phyloP scores from a whole-genome alignment of 1,140 invertebrate species.

The Tyrophagus putrescentiae region DNA sequence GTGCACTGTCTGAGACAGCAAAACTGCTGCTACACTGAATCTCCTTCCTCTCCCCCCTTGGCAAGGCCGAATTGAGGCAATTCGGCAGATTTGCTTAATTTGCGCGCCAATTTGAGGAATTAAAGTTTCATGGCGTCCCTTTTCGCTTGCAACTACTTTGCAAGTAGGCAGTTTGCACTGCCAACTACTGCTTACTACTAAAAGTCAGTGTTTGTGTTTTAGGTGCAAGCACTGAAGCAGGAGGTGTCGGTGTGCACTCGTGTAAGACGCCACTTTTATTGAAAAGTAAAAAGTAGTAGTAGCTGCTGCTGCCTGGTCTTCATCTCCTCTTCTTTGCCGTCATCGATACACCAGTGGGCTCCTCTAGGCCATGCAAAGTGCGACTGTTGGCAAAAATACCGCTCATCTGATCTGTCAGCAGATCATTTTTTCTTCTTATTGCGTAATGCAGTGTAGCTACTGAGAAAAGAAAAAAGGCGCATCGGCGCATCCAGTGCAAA shows the following conservation, averaged over 20 bases:
- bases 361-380: neutral
- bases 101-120: slow-evolving; percentile 5
- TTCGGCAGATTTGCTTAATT: slow-evolving; percentile 7
- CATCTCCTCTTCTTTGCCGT: no score
- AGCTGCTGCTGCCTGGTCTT: neutral
- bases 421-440: no score
- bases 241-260: neutral
- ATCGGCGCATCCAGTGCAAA: no score
- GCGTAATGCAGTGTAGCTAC: no score
- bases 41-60: neutral
- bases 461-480: no score
- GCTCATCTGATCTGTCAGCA: no score
- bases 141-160: no score
- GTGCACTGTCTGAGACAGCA: no score
- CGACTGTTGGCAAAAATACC: no score
- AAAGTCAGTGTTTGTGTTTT: no score
- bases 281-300: neutral
- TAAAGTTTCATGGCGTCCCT: neutral
- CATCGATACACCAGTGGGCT: neutral
- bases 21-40: no score
- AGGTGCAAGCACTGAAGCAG: neutral
- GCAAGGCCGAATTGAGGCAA: no score
- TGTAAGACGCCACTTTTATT: neutral
- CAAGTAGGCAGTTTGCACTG: neutral
- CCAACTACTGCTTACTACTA: neutral